Evolutionary conservation across 2,113 vertebrate genomes (phyloP).

Genomic region (Odobenus rosmarus): DNA sequence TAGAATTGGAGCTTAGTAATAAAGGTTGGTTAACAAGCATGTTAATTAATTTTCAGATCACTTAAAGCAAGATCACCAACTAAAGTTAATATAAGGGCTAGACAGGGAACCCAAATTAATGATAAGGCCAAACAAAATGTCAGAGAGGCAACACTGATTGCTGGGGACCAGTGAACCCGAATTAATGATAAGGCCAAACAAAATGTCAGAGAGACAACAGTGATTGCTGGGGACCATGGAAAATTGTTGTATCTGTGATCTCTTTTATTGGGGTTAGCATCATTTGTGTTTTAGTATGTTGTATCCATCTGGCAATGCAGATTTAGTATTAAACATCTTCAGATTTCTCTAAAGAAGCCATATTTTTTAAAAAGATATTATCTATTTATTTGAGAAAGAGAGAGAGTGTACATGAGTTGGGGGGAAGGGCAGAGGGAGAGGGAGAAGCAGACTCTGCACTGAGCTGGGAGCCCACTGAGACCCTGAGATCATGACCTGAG

Average conservation of each 20-base stretch:
- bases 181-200: background rate
- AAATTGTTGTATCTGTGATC: background rate
- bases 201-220: background rate
- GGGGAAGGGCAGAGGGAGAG: background rate
- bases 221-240: background rate
- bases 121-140: background rate
- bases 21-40: background rate
- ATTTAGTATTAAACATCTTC: background rate
- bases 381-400: background rate
- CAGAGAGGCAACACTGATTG: background rate
- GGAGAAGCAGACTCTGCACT: background rate
- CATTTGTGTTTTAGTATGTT: background rate
- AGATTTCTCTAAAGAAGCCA: background rate
- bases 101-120: background rate
- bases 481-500: background rate
- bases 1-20: background rate
- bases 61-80: background rate
- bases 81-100: background rate
- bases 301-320: background rate
- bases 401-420: background rate
- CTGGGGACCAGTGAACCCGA: background rate
- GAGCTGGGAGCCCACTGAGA: background rate
- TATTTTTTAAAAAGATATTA: background rate
- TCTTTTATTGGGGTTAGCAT: background rate
- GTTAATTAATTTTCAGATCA: background rate